Conservation (phyloP, 64 coral and sea anemone genomes). For the Dendrophyllia cribrosa region DNA sequence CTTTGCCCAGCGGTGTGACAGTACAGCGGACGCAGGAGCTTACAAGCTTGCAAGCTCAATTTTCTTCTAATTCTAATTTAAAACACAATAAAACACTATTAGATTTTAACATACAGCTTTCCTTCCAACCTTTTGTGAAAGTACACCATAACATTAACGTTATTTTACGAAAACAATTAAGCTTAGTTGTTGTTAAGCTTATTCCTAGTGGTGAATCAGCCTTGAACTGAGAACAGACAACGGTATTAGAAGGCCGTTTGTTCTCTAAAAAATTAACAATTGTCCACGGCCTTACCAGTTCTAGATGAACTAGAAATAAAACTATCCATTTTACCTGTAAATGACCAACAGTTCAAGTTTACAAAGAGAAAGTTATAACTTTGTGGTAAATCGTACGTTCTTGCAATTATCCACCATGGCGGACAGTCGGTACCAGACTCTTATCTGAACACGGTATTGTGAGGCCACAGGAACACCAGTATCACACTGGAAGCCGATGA, state of each 20-base stretch:
- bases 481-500: too few species aligned
- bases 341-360: neutral
- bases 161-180: neutral
- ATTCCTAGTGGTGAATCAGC: too few species aligned
- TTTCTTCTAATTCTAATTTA: neutral
- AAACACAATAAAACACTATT: neutral
- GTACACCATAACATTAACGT: neutral
- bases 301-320: neutral
- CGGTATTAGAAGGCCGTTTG: too few species aligned
- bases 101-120: neutral
- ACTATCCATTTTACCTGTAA: neutral
- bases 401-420: conserved; percentile 24
- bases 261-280: neutral
- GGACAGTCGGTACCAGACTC: neutral
- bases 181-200: too few species aligned
- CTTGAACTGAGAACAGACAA: too few species aligned
- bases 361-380: neutral
- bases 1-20: neutral
- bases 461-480: neutral
- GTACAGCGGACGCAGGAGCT: neutral
- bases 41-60: neutral
- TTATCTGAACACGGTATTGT: neutral
- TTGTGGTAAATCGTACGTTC: neutral
- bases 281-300: too few species aligned
- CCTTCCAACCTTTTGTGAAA: neutral